Base-by-base conservation (phyloP, 1,140 invertebrate genomes). In the Philopotamus ludificatus region DNA sequence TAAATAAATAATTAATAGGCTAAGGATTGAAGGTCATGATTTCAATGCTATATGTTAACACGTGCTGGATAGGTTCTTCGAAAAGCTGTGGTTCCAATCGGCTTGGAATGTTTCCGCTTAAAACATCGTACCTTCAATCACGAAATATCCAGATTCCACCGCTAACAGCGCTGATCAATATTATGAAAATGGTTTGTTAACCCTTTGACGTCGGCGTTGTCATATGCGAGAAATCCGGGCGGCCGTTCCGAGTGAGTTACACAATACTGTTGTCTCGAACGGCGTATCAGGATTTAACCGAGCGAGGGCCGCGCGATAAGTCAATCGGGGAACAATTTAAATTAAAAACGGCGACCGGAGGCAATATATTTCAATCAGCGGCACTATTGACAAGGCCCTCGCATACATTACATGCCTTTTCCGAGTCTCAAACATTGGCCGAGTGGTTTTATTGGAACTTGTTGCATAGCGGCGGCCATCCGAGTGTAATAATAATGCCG, bases 381-480 rank as follows among this genome's bases (percentile, higher is more conserved):
- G 10, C 44, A 20, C 10, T 47, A 4, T 47, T 34, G 4, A 12
- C 28, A 7, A 34, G 28, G 12, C 25, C 60, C 60, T 63, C 60
- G 60, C 18, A 63, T 63, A 63, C 28, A 63, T 63, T 63, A 63
- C 25, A 8, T 21, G 21, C 15, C 60, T 22, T 63, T 26, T 63
- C 28, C 21, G 47, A 21, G 45, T 16, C 22, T 47, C 18, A 25
- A 50, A 39, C 50, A 39, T 63, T 51, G 39, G 25, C 26, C 16
- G 45, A 47, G 15, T 63, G 50, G 28, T 50, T 15, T 20, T 49
- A 18, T 20, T 39, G 15, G 10, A 28, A 15, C 16, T 63, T 21
- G 16, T 20, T 18, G 25, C 47, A 44, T 63, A 34, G 60, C 51
- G 34, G 2, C 47, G 20, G 44, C 15, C 58, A n/a, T 10, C n/a